Base-by-base conservation (phyloP, 2,888 invertebrate species). In the Neoascia interrupta region DNA sequence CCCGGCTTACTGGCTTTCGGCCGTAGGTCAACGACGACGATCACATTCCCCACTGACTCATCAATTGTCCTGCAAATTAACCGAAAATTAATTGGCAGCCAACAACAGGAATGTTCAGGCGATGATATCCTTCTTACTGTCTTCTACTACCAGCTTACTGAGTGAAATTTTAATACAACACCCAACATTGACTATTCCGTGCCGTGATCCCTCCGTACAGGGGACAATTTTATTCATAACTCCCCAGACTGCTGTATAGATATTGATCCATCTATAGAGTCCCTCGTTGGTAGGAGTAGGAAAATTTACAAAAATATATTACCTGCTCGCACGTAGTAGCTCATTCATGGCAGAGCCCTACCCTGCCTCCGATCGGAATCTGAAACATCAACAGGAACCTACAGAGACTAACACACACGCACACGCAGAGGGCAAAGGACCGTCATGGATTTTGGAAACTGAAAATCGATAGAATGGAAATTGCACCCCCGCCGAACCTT, bases 1-100 rank as follows among this genome's bases (percentile, higher is more conserved):
- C 18, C n/a, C n/a, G 56, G 43, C 69, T 69, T 63, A 76, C 56
- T 64, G 75, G 70, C 69, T 70, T 58, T 58, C 23, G 49, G 21
- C 54, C 54, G 60, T 45, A 75, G 68, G 74, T 75, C 74, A 75
- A 75, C 54, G 53, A 75, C 54, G 53, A 64, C 58, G 75, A 64
- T 70, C 70, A 53, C 75, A 76, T 63, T 76, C 75, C 75, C 75
- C 58, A 51, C 58, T 58, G 75, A 53, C 70, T 76, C 75, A 76
- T 76, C 70, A 76, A 76, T 70, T 69, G 75, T 70, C 58, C 70
- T 64, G 64, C 58, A 76, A 76, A 76, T 76, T 76, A 76, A 76
- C 64, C 53, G 75, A 70, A 70, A 70, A 76, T 64, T 70, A 76
- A 76, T 76, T 70, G 75, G 26, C 63, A 72, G 15, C 51, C 51